These are phyloP conservation scores for Halictus quadricinctus DNA, from an alignment of 2,888 invertebrate genomes.

Conservation along the genomic window DNA sequence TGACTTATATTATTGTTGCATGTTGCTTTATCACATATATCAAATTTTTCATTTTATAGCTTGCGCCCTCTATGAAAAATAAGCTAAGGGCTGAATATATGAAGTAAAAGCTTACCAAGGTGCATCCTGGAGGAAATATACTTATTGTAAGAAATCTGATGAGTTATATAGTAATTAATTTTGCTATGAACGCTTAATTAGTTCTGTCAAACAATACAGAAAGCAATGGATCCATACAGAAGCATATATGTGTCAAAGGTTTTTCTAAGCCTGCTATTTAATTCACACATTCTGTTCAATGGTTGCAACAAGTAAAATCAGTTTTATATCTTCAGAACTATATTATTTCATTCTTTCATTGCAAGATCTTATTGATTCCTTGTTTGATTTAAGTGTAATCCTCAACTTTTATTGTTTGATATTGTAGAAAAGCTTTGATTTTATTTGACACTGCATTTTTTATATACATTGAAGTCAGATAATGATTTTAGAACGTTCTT, in stretches of 20 bases:
- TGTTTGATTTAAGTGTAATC: not conserved
- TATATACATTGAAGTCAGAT: conserved; percentile 9
- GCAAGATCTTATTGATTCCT: not conserved
- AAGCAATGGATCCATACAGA: not conserved
- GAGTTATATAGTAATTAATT: not conserved
- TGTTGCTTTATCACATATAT: not conserved
- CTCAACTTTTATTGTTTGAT: not conserved
- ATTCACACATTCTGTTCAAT: not conserved
- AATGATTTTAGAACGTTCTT: not conserved
- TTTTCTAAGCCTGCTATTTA: conserved; percentile 19
- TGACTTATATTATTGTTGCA: not conserved
- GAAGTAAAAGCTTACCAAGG: not conserved
- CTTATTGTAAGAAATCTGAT: not conserved
- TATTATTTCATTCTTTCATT: not conserved
- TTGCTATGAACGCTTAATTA: not conserved
- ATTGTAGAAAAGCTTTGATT: not conserved
- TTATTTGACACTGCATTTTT: not conserved
- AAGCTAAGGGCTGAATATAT: conserved; percentile 34
- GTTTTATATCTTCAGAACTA: not conserved
- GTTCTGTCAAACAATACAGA: not conserved
- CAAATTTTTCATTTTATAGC: not conserved
- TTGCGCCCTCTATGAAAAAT: conserved; percentile 48
- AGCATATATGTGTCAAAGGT: not conserved
- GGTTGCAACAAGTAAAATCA: not conserved
- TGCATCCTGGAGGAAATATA: conserved; percentile 1